Percentiles rank a stretch among this genome's conserved stretches.
These are phyloP conservation scores for Drosophila simulans DNA, from an alignment of 1,140 invertebrate species.

Conservation along the genomic window DNA sequence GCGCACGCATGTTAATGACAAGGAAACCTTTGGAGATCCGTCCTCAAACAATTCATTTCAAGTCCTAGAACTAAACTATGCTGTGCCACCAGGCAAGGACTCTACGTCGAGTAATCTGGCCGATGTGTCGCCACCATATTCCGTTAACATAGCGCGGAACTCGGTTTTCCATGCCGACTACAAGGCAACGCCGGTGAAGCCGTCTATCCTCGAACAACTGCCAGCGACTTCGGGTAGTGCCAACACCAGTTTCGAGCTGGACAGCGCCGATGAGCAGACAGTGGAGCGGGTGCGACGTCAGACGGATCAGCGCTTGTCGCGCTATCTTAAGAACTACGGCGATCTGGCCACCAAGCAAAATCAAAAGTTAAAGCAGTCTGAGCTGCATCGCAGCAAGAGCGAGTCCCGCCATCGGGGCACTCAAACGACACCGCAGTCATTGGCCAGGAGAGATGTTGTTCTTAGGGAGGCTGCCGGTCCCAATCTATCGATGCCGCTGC, in stretches of 20 bases:
- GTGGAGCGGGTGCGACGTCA: constrained; percentile 69
- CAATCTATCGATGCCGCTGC: constrained; percentile 79
- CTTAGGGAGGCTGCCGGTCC: constrained; percentile 60
- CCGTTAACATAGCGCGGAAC: constrained; percentile 70
- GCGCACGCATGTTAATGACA: constrained; percentile 65
- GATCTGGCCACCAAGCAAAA: constrained; percentile 67
- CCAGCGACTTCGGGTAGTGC: constrained; percentile 49
- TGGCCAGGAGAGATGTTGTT: constrained; percentile 67
- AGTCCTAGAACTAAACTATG: constrained; percentile 68
- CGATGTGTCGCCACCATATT: constrained; percentile 61
- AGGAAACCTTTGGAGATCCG: constrained; percentile 8
- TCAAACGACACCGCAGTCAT: constrained; percentile 62
- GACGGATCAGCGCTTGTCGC: constrained; percentile 66
- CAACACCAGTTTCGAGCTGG: constrained; percentile 67
- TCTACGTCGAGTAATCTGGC: constrained; percentile 12
- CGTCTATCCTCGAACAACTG: constrained; percentile 51
- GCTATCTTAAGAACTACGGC: constrained; percentile 78
- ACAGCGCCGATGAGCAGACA: constrained; percentile 65
- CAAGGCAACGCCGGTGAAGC: constrained; percentile 62
- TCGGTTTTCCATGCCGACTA: constrained; percentile 71
- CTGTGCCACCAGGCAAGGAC: constrained; percentile 38
- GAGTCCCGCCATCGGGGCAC: constrained; percentile 70
- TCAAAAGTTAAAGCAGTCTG: constrained; percentile 23
- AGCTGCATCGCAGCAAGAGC: constrained; percentile 61
- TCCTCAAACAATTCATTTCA: constrained; percentile 53